phyloP scores from a whole-genome alignment of 2,797 vertebrate genomes.

The Sebastes variabilis region DNA sequence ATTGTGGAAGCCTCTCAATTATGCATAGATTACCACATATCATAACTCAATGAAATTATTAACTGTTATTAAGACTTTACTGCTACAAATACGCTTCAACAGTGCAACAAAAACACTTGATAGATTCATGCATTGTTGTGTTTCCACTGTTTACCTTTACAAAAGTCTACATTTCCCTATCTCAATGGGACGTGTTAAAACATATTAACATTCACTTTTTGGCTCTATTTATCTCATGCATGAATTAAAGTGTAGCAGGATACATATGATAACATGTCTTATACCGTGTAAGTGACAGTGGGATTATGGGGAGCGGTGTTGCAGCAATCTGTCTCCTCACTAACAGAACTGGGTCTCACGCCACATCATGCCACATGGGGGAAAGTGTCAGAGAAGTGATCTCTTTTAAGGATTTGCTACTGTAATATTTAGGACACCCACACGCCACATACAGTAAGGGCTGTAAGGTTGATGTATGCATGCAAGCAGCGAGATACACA shows the following conservation, averaged over 20 bases:
- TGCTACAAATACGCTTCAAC: neutral
- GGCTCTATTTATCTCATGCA: neutral
- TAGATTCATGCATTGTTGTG: neutral
- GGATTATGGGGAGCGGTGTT: slow-evolving; percentile 35
- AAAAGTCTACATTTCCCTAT: neutral
- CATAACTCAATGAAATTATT: neutral
- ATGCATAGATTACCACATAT: neutral
- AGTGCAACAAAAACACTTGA: neutral
- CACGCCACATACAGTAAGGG: neutral
- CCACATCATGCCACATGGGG: slow-evolving; percentile 27
- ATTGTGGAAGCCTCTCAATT: neutral
- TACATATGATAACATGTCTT: neutral
- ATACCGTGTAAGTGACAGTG: slow-evolving; percentile 18
- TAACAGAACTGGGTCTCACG: slow-evolving; percentile 56
- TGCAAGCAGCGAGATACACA: neutral
- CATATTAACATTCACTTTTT: neutral
- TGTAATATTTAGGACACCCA: slow-evolving; percentile 54
- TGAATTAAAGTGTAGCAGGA: neutral
- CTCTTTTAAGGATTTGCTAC: slow-evolving; percentile 26
- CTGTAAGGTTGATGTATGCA: neutral
- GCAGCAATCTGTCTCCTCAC: slow-evolving; percentile 48
- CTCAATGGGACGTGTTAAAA: neutral
- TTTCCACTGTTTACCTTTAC: neutral
- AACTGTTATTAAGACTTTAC: neutral
- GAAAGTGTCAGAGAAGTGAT: slow-evolving; percentile 31